Base-by-base conservation (phyloP, 2,113 vertebrate species). In the Rhombomys opimus region DNA sequence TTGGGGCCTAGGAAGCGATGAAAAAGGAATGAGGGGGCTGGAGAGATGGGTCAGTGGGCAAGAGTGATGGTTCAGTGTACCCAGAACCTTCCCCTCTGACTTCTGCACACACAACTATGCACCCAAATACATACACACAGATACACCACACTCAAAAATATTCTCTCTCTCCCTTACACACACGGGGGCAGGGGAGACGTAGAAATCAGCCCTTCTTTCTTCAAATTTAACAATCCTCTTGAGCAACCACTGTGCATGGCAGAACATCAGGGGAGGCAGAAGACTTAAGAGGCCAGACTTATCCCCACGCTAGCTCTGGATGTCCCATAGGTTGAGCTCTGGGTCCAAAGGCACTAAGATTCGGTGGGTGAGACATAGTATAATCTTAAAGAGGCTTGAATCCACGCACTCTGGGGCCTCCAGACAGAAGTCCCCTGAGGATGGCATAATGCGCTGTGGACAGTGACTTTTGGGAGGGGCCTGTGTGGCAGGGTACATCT, bases 1-100 rank as follows among this genome's bases (percentile, higher is more conserved):
- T 98, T 0, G 99, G 99, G 61, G 99, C 99, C 99, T 99, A 73
- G 25, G 95, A 38, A 95, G 78, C 75, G 84, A 94, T 76, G 73
- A 75, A 4, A 65, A 96, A 15, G 67, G 41, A 68, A 20, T 20
- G 5, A 30, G 41, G 41, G 41, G 77, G 17, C 77, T 68, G 63
- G 41, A 68, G 7, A 68, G 27, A 65, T 50, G 18, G 30, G 10
- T 35, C 10, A 0, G 17, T 35, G 38, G 30, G 9, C 9, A 65
- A 65, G 61, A 15, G 17, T 12, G 15, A 46, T 46, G 38, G 38
- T 2, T 11, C 35, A n/a, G 35, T 18, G 18, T 1, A 41, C 59
- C 38, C 25, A 65, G 59, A 13, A 1, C 25, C 17, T 41, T 52
- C 63, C 30, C 63, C 30, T 20, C 38, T 67, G 38, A 38, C 82